A percentile compares a stretch with the other conserved stretches of the same genome.
phyloP scores from a whole-genome alignment of 2,797 vertebrate genomes.

The Falco concolor region DNA sequence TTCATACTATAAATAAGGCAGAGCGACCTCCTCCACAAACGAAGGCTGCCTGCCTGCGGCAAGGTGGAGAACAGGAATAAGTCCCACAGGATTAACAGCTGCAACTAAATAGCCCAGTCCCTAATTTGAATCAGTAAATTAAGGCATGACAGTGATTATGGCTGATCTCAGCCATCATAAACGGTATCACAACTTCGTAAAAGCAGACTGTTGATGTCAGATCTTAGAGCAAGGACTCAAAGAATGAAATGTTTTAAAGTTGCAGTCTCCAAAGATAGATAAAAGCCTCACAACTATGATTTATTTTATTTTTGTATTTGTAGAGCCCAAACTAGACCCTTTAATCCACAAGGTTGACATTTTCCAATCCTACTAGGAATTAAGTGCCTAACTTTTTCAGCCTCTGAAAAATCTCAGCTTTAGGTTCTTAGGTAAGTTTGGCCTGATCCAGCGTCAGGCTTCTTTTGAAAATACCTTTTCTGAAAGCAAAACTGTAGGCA shows the following conservation, averaged over 20 bases:
- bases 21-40: not conserved
- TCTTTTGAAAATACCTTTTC: not conserved
- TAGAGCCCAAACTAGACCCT: not conserved
- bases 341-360: constrained; percentile 19
- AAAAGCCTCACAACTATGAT: not conserved
- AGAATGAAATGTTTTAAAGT: constrained; percentile 6
- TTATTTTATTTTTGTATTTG: constrained; percentile 17
- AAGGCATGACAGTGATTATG: not conserved
- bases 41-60: not conserved
- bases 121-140: constrained; percentile 28
- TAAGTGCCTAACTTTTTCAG: not conserved
- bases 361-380: constrained; percentile 4
- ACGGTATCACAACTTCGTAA: not conserved
- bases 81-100: not conserved
- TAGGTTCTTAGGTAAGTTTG: not conserved
- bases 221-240: not conserved
- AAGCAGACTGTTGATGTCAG: constrained; percentile 7
- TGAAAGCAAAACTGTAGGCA: not conserved
- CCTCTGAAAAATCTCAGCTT: not conserved
- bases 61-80: constrained; percentile 6
- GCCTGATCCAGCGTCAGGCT: not conserved
- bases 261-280: not conserved
- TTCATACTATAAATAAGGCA: not conserved
- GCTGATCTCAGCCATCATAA: constrained; percentile 15
- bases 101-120: not conserved